phyloP scores from a whole-genome alignment of 2,888 invertebrate genomes.

The Conops quadrifasciatus region DNA sequence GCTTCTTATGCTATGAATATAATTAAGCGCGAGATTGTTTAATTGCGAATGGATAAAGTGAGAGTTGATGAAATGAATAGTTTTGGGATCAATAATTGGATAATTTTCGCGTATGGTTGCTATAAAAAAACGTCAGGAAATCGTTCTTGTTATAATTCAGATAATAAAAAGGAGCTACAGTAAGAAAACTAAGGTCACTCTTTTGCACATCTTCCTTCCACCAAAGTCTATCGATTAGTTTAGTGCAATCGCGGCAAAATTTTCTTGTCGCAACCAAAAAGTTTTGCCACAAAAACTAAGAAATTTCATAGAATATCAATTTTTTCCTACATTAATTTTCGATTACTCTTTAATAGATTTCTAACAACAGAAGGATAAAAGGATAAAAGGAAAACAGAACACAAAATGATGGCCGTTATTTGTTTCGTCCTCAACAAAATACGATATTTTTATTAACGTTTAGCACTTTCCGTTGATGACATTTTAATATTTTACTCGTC shows the following conservation, averaged over 20 bases:
- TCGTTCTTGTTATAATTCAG: no score
- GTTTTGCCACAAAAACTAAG: conserved; percentile 12
- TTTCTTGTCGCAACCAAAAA: not conserved
- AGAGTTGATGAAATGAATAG: no score
- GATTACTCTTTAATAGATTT: conserved; percentile 9
- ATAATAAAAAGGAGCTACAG: no score
- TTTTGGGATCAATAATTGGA: no score
- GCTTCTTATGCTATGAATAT: no score
- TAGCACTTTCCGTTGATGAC: conserved; percentile 13
- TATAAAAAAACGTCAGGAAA: no score
- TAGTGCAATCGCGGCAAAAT: not conserved
- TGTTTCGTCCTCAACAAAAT: not conserved
- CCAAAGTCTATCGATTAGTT: not conserved
- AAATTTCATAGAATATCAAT: conserved; percentile 38
- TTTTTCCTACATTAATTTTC: conserved; percentile 35
- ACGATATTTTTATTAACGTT: conserved; percentile 15
- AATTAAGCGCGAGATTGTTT: no score
- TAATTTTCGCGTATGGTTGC: no score
- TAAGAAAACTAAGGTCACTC: no score
- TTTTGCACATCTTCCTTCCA: not conserved
- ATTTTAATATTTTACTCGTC: conserved; percentile 37
- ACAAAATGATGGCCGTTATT: not conserved
- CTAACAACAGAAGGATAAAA: not conserved
- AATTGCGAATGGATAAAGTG: no score
- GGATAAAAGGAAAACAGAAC: not conserved